These are phyloP conservation scores for Enteromius thamalakanensis DNA, from an alignment of 2,797 vertebrate species.

Conservation along the genomic window DNA sequence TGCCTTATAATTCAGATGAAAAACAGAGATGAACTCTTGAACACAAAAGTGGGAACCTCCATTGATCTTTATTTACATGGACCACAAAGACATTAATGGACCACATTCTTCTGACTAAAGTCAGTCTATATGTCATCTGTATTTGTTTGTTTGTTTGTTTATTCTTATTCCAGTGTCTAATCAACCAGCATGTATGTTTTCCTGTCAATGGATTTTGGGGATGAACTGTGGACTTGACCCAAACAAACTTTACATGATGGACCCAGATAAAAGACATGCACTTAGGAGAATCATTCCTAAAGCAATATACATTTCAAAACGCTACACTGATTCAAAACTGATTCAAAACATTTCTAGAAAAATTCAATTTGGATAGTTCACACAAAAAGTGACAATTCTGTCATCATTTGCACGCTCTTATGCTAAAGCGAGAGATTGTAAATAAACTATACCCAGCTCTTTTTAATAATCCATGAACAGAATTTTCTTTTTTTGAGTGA, in stretches of 20 bases:
- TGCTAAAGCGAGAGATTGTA: background rate
- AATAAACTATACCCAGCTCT: background rate
- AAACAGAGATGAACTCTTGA: background rate
- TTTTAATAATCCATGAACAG: background rate
- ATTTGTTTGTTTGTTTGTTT: background rate
- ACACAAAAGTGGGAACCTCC: slow-evolving; percentile 7
- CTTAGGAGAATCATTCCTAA: slow-evolving; percentile 43
- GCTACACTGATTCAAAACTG: background rate
- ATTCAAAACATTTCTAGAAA: slow-evolving; percentile 2
- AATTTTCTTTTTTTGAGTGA: background rate
- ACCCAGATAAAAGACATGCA: slow-evolving; percentile 12
- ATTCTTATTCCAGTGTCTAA: slow-evolving; percentile 3
- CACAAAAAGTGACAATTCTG: background rate
- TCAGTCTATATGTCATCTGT: slow-evolving; percentile 26
- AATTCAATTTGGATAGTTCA: background rate
- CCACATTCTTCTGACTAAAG: background rate
- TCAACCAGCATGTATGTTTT: slow-evolving; percentile 12
- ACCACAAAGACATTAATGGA: slow-evolving; percentile 21
- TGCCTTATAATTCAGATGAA: slow-evolving; percentile 2
- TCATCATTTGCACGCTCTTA: background rate
- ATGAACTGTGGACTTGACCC: slow-evolving; percentile 16
- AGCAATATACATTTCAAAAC: slow-evolving; percentile 15
- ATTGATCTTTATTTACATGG: background rate
- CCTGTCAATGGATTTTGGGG: background rate
- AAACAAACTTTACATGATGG: background rate